phyloP scores from a whole-genome alignment of 2,888 invertebrate species.

The Monoplex corrugatus region DNA sequence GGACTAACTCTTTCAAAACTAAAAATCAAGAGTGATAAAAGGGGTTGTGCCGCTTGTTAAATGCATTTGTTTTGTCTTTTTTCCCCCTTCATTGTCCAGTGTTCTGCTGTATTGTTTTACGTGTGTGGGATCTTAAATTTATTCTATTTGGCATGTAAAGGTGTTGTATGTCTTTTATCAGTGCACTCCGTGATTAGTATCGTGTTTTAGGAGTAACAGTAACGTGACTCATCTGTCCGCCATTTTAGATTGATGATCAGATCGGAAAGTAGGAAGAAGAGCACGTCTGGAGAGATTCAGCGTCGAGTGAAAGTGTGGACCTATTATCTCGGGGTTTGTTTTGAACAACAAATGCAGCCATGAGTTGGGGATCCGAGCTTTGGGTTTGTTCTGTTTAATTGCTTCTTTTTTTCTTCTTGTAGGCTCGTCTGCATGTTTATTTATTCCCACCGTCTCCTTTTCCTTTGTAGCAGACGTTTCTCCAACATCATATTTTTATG shows the following conservation, averaged over 20 bases:
- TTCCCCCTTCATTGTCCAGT: not conserved
- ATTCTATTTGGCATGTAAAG: not conserved
- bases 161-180: not conserved
- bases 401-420: not conserved
- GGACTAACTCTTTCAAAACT: not conserved
- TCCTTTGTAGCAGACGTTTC: constrained; percentile 38
- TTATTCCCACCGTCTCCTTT: not conserved
- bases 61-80: not conserved
- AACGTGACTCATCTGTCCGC: constrained; percentile 59
- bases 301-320: constrained; percentile 20
- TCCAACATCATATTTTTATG: not conserved
- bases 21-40: not conserved
- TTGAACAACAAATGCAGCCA: constrained; percentile 62
- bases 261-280: constrained; percentile 50
- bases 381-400: constrained; percentile 66
- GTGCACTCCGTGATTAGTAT: constrained; percentile 25
- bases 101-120: not conserved
- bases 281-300: not conserved
- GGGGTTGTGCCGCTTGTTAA: not conserved
- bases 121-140: not conserved
- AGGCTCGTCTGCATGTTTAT: no score
- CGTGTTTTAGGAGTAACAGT: constrained; percentile 42
- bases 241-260: constrained; percentile 59
- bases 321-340: constrained; percentile 15
- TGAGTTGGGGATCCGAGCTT: constrained; percentile 76